Base-by-base conservation (phyloP, 92 coral and sea anemone genomes). In the Umimayanthus kanabou region DNA sequence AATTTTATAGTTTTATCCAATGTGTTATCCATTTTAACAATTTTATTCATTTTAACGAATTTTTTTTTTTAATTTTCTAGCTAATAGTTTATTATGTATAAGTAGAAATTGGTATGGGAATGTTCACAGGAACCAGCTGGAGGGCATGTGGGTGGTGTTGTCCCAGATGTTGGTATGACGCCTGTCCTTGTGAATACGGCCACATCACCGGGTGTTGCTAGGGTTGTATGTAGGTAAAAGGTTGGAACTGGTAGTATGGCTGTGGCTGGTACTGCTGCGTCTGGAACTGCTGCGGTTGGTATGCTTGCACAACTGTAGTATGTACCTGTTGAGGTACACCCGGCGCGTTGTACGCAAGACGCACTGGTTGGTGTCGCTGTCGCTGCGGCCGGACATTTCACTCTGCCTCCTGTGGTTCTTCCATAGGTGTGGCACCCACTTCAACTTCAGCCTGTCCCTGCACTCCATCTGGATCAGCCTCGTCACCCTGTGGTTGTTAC, bases 371-470 rank as follows among this genome's bases (percentile, higher is more conserved):
- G 65, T 47, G 33, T 87, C 79, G 70, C 76, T 45, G 67, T 87
- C 89, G 4, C n/a, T 70, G 80, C n/a, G 89, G 89, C 82, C 89
- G 57, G 77, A 16, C 11, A 73, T 79, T 76, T 86, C 80, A 29
- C 74, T 64, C 76, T 4, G 61, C 58, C 33, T 65, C 49, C 77
- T 33, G 87, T 84, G 85, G 85, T 81, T 81, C 85, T 26, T 53
- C 58, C 43, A 26, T 14, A 75, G 71, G 71, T 65, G 71, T 65
- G 26, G 71, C 6, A 65, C 7, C 26, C 71, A 5, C 71, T 5
- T 65, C 71, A 65, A 15, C 23, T 65, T 65, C 71, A 65, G 79
- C 53, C 22, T 40, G 79, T 75, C 79, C 79, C 29, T 40, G 80
- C 58, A 77, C 80, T 77, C 80, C 80, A 77, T 77, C 58, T 77